A percentile compares a stretch with the other conserved stretches of the same genome.
These are phyloP conservation scores for Agrotis clavis DNA, from an alignment of 2,888 invertebrate species.

Conservation along the genomic window DNA sequence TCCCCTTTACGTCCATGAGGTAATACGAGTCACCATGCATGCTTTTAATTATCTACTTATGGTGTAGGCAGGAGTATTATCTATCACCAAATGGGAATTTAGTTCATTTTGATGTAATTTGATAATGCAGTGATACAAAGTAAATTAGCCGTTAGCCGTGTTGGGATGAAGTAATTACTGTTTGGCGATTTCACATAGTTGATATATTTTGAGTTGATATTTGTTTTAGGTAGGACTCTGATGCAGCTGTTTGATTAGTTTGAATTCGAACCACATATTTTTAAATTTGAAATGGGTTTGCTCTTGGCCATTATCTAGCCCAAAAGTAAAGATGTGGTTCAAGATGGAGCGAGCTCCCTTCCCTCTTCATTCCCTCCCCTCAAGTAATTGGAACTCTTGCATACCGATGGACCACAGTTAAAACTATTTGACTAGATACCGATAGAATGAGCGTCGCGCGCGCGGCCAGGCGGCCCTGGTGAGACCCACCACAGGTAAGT, in stretches of 20 bases:
- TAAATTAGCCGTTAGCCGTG: constrained; percentile 25
- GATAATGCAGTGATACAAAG: constrained; percentile 27
- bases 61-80: constrained; percentile 3
- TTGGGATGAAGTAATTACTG: constrained; percentile 22
- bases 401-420: no score
- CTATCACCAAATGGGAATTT: constrained; percentile 19
- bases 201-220: background rate
- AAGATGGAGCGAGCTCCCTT: no score
- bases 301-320: no score
- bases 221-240: constrained; percentile 14
- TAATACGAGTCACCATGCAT: constrained; percentile 22
- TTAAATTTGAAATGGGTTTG: no score
- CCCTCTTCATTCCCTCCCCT: no score
- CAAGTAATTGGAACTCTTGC: no score
- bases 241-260: background rate
- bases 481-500: no score
- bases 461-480: no score
- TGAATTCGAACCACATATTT: background rate
- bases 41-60: constrained; percentile 44
- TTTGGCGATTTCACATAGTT: constrained; percentile 1
- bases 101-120: constrained; percentile 44
- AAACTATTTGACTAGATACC: no score
- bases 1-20: constrained; percentile 23
- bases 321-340: no score
- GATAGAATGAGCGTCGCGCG: no score